Evolutionary conservation across 2,113 vertebrate species (phyloP), one percentile per base, ranked within the genome.

Genomic region (Orientallactaga bullata): DNA sequence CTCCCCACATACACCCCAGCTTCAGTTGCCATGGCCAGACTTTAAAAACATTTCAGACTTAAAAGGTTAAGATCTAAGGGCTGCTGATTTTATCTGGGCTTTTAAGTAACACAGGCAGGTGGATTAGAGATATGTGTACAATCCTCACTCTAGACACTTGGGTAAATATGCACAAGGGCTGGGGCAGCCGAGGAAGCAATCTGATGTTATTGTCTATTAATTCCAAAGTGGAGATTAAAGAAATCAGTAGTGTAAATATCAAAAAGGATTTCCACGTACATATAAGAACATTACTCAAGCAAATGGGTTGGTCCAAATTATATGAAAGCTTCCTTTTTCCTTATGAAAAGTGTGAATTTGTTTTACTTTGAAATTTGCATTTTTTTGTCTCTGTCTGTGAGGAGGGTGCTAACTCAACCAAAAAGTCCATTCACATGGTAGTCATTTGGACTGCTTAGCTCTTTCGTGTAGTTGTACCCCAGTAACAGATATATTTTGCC

Each of bases 191-290:
- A 98, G 98, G 98, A 98, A 98, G 98, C 98, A 99, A 98, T 98
- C 98, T 98, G 97, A 98, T 98, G 98, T 98, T 98, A 99, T 99
- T 99, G 98, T 98, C 98, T 99, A 98, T 99, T 99, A 99, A 99
- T 99, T 99, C 99, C 98, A 99, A 99, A 98, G 98, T 97, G 98
- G 98, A 99, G 99, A 99, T 99, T 99, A 99, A 98, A 98, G 98
- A 98, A 99, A 99, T 98, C 98, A 98, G 98, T 97, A 98, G 98
- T 97, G 98, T 98, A 99, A 99, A 99, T 98, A 99, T 98, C 98
- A 98, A 97, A 97, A 98, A 98, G 98, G 98, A 98, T 98, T 98
- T 98, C 97, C 98, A 98, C 98, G 98, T 98, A 98, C 98, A 98
- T 98, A 97, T 98, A 97, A 98, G 97, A 98, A 98, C 98, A 97